Evolutionary conservation across 1,140 invertebrate genomes (phyloP).

Genomic region (Neuroterus valhalla): DNA sequence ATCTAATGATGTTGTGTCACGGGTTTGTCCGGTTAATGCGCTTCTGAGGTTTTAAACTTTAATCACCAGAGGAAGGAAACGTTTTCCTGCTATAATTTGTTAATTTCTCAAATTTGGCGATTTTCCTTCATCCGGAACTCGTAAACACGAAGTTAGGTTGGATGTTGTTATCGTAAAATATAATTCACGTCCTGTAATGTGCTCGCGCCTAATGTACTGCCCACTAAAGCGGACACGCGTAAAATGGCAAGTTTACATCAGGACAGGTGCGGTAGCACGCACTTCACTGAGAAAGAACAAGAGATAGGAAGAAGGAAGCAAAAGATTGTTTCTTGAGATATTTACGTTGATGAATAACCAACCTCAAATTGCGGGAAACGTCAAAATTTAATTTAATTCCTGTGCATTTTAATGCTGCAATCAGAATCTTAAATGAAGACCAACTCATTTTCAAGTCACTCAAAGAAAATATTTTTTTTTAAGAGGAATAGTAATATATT

Average conservation of each 20-base stretch:
- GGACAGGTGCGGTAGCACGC: conserved; percentile 13
- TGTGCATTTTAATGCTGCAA: neutral
- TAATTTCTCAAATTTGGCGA: neutral
- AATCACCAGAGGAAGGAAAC: neutral
- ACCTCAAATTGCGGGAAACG: neutral
- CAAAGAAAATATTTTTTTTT: too few relatives aligned
- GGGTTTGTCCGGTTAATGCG: too few relatives aligned
- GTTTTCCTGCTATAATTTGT: neutral
- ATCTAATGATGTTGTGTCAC: too few relatives aligned
- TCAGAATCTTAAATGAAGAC: neutral
- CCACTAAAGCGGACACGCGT: conserved; percentile 23
- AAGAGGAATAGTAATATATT: too few relatives aligned
- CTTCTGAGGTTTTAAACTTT: neutral
- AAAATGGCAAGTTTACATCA: conserved; percentile 20
- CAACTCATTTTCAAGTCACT: too few relatives aligned
- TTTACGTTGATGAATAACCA: neutral
- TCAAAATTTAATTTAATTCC: neutral
- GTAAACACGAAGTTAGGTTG: neutral
- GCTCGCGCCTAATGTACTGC: conserved; percentile 24
- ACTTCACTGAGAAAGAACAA: neutral
- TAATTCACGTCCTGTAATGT: conserved; percentile 5
- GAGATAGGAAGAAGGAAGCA: neutral
- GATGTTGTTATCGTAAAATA: conserved; percentile 12
- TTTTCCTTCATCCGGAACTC: neutral
- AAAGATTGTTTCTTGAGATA: conserved; percentile 18